These are phyloP conservation scores for Macrochelys suwanniensis DNA, from an alignment of 2,797 vertebrate genomes.

Conservation along the genomic window DNA sequence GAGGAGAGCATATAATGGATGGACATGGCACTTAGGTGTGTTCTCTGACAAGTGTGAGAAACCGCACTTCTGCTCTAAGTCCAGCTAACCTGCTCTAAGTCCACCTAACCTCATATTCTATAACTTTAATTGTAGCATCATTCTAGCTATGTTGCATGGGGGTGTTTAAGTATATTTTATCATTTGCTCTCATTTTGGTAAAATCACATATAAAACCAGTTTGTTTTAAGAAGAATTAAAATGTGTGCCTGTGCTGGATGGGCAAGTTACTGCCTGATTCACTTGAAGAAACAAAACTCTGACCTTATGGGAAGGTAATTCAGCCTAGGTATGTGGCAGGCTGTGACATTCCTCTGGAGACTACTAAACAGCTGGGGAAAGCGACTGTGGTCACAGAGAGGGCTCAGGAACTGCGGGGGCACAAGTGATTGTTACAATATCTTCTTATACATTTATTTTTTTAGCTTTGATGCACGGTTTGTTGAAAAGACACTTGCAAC, in stretches of 20 bases:
- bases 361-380: conserved; percentile 5
- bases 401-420: background rate
- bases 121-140: background rate
- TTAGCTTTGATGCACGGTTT: background rate
- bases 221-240: background rate
- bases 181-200: background rate
- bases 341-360: background rate
- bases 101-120: background rate
- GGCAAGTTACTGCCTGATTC: background rate
- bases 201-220: background rate
- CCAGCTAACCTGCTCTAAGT: conserved; percentile 9
- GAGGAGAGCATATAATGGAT: background rate
- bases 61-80: background rate
- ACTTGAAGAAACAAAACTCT: conserved; percentile 8
- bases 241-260: background rate
- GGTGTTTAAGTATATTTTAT: background rate
- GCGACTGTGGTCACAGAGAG: background rate
- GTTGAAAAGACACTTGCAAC: background rate
- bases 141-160: background rate
- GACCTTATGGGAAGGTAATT: background rate
- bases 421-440: background rate
- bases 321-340: background rate
- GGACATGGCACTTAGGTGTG: background rate
- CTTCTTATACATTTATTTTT: background rate
- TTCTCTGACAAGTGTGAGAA: background rate